A percentile compares a stretch with the other conserved stretches of the same genome.
Conservation (phyloP, 2,888 invertebrate species). For the Drosophila stalkeri region DNA sequence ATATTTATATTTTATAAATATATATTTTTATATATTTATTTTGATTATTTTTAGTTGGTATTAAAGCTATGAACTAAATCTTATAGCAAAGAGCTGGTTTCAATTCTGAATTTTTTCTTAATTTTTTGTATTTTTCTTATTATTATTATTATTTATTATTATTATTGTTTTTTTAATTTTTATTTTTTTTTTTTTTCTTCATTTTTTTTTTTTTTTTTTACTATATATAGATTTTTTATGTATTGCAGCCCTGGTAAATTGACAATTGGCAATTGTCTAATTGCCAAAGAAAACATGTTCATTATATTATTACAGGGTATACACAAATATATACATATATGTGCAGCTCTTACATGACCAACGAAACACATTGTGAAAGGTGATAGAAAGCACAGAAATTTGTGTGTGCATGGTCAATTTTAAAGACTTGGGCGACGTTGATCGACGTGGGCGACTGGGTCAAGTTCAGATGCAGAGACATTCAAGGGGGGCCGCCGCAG, state of each 20-base stretch:
- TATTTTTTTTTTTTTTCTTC: too few species aligned
- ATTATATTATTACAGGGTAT: not conserved
- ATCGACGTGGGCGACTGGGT: constrained; percentile 70
- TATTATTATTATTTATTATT: too few species aligned
- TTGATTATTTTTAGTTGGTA: not conserved
- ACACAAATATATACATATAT: not conserved
- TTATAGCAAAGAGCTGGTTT: not conserved
- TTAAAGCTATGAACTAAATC: not conserved
- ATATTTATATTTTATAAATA: too few species aligned
- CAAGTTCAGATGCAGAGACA: constrained; percentile 69
- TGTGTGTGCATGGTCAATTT: constrained; percentile 7
- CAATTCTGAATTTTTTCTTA: not conserved
- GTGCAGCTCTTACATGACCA: not conserved
- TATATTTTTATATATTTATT: not conserved
- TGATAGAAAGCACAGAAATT: constrained; percentile 22
- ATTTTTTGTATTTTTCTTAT: too few species aligned
- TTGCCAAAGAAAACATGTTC: not conserved
- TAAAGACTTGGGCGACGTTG: constrained; percentile 35
- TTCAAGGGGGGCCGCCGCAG: constrained; percentile 22
- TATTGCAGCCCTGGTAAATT: not conserved
- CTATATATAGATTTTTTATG: too few species aligned
- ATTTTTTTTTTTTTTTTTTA: too few species aligned
- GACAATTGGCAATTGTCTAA: not conserved
- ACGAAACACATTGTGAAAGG: not conserved
- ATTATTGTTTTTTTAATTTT: too few species aligned